Percentiles rank a stretch among this genome's conserved stretches.
Conservation (phyloP, 1,140 invertebrate species). For the Drosophila santomea region DNA sequence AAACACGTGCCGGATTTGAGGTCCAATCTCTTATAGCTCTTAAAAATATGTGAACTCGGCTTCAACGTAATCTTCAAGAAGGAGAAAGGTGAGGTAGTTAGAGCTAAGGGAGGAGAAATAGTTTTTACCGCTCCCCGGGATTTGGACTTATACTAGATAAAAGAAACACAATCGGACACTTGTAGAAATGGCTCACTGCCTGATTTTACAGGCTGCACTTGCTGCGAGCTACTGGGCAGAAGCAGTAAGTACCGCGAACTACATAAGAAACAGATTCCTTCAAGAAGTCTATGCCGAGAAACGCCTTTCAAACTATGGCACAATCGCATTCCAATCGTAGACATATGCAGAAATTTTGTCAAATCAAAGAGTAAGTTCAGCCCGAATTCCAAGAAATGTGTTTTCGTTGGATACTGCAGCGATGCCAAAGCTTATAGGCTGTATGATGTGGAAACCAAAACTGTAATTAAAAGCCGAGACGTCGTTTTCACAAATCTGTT, state of each 20-base stretch:
- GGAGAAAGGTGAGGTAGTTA: too few relatives aligned
- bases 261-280: constrained; percentile 58
- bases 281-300: too few relatives aligned
- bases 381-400: constrained; percentile 59
- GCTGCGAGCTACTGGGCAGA: constrained; percentile 26
- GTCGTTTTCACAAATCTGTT: not conserved
- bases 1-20: too few relatives aligned
- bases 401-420: constrained; percentile 1
- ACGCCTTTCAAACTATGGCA: too few relatives aligned
- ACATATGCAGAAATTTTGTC: constrained; percentile 6
- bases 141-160: too few relatives aligned
- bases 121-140: too few relatives aligned
- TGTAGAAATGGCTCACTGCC: too few relatives aligned
- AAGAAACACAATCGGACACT: too few relatives aligned
- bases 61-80: too few relatives aligned
- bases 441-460: constrained; percentile 9
- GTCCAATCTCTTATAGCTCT: too few relatives aligned
- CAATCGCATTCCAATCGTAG: not conserved
- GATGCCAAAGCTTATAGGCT: constrained; percentile 77
- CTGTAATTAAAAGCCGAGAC: constrained; percentile 2
- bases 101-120: too few relatives aligned
- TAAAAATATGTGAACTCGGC: too few relatives aligned
- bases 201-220: not conserved
- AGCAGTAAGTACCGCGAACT: constrained; percentile 22
- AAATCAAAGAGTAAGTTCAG: constrained; percentile 43